Conservation (phyloP, 2,888 invertebrate genomes). For the Drosophila kokeensis region DNA sequence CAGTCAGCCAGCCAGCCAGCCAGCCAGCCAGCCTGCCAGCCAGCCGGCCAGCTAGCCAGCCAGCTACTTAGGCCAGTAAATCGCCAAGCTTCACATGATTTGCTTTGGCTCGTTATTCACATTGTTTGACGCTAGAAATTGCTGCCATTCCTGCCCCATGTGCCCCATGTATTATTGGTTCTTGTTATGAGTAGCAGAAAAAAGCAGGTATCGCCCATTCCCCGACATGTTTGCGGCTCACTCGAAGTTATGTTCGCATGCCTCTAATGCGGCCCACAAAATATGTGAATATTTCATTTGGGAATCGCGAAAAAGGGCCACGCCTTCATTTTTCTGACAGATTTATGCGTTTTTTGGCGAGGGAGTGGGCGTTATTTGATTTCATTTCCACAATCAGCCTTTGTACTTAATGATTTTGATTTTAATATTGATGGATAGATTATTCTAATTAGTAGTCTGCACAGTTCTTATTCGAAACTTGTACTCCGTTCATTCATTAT, state of each 20-base stretch:
- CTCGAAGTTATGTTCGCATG: conserved; percentile 33
- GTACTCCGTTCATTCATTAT: not conserved
- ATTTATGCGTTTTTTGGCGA: conserved; percentile 44
- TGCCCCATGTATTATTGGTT: conserved; percentile 30
- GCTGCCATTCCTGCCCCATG: not conserved
- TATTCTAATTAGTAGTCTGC: not conserved
- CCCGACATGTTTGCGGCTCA: conserved; percentile 25
- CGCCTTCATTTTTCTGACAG: conserved; percentile 23
- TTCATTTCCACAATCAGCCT: not conserved
- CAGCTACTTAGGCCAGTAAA: conserved; percentile 69
- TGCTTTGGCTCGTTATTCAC: conserved; percentile 58
- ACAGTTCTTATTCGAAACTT: not conserved
- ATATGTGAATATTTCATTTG: conserved; percentile 39
- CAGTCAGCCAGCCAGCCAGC: not conserved
- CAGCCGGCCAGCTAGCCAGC: conserved; percentile 1
- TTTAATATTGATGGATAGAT: not conserved
- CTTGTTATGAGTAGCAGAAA: conserved; percentile 43
- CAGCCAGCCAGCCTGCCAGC: conserved; percentile 23
- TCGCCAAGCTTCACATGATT: conserved; percentile 69
- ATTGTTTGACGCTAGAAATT: conserved; percentile 17
- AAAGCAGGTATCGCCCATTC: conserved; percentile 38
- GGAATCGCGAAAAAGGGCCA: conserved; percentile 4
- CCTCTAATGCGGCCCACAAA: conserved; percentile 8
- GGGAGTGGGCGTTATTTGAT: not conserved
- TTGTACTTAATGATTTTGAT: not conserved